Conservation (phyloP, 2,113 vertebrate genomes). For the Psophia crepitans region DNA sequence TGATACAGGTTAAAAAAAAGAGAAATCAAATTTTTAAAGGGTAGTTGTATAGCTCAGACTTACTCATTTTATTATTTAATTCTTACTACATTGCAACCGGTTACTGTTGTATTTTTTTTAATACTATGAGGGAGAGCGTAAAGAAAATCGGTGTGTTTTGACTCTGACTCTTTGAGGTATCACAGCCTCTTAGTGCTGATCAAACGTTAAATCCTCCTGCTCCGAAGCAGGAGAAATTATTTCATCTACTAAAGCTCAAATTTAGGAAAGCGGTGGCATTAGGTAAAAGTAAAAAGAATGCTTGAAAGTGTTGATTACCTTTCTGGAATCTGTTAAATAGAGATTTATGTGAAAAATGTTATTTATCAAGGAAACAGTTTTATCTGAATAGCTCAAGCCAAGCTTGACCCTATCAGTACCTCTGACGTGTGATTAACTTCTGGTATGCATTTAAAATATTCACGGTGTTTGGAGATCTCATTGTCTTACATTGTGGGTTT, state of each 20-base stretch:
- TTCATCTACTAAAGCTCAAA: background rate
- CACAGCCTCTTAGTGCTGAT: background rate
- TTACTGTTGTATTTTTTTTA: background rate
- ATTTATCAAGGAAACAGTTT: background rate
- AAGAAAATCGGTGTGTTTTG: background rate
- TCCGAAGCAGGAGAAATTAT: background rate
- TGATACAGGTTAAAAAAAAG: background rate
- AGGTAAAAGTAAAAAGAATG: background rate
- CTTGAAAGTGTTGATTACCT: background rate
- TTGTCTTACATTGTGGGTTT: background rate
- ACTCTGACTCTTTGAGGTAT: background rate
- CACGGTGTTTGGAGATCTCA: background rate
- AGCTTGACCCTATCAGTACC: background rate
- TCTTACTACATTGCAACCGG: background rate
- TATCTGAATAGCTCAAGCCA: background rate
- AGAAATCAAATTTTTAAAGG: background rate
- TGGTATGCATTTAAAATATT: background rate
- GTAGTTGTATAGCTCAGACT: background rate
- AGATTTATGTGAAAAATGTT: background rate
- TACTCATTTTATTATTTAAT: background rate
- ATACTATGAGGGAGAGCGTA: accelerated
- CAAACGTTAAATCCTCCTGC: background rate
- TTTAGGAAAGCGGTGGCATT: background rate
- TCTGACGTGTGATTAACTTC: background rate
- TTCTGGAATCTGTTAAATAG: background rate